Conservation (phyloP, 2,113 vertebrate species). For the Passer montanus region DNA sequence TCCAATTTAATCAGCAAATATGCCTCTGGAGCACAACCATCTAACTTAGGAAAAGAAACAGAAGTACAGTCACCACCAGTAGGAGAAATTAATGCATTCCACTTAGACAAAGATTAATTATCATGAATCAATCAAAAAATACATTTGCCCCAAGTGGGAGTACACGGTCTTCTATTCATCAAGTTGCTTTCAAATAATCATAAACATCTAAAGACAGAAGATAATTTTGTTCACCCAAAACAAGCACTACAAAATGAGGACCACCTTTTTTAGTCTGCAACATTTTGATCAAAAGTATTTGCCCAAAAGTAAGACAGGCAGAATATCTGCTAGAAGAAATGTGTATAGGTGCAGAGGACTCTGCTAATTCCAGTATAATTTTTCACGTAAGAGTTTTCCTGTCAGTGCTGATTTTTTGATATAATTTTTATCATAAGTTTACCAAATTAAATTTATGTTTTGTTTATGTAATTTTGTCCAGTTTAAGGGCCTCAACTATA, state of each 20-base stretch:
- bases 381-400: not conserved
- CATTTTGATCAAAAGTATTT: not conserved
- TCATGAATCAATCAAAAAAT: constrained; percentile 37
- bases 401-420: not conserved
- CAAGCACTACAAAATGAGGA: not conserved
- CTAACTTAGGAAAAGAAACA: constrained; percentile 41
- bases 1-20: constrained; percentile 42
- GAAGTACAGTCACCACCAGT: not conserved
- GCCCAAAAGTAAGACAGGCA: not conserved
- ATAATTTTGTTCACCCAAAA: not conserved
- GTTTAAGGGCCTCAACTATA: not conserved
- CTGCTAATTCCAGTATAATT: not conserved
- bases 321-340: not conserved
- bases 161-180: not conserved
- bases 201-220: not conserved
- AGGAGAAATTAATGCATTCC: constrained; percentile 56
- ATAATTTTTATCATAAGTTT: not conserved
- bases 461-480: not conserved
- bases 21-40: constrained; percentile 31
- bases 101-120: constrained; percentile 53
- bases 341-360: not conserved
- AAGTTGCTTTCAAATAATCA: constrained; percentile 46
- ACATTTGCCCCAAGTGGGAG: constrained; percentile 10
- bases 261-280: not conserved
- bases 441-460: not conserved